A percentile compares a stretch with the other conserved stretches of the same genome.
Evolutionary conservation across 2,113 vertebrate species (phyloP).

Genomic region (Apteryx owenii): DNA sequence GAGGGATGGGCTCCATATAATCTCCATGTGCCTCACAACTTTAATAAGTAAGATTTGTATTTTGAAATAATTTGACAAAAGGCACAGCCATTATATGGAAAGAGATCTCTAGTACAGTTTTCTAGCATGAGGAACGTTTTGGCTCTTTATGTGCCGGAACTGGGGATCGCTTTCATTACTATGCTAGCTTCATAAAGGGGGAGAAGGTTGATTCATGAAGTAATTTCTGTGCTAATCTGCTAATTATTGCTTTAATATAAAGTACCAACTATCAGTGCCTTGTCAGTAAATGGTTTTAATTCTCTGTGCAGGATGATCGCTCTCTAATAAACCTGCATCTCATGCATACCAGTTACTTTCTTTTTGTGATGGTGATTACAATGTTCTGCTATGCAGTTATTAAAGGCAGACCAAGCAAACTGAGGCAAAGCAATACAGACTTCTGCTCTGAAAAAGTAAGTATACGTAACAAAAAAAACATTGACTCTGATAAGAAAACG

Average conservation of each 20-base stretch:
- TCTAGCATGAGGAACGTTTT: background rate
- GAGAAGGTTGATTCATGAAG: background rate
- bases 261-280: background rate
- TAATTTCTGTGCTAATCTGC: slow-evolving; percentile 13
- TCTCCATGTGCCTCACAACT: background rate
- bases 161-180: background rate
- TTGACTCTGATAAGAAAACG: background rate
- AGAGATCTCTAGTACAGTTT: background rate
- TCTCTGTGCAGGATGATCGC: slow-evolving; percentile 89
- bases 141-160: background rate
- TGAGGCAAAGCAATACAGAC: slow-evolving; percentile 90
- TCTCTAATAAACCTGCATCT: slow-evolving; percentile 98
- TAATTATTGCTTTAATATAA: background rate
- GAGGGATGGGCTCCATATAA: background rate
- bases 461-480: background rate
- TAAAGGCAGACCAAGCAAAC: slow-evolving; percentile 95
- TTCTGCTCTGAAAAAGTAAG: slow-evolving; percentile 95
- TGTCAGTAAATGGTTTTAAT: background rate
- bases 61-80: background rate
- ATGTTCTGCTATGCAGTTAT: slow-evolving; percentile 99
- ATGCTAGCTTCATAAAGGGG: background rate
- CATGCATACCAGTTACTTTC: slow-evolving; percentile 99
- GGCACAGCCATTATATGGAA: background rate
- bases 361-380: slow-evolving; percentile 99
- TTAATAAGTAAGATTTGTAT: background rate